phyloP scores from a whole-genome alignment of 1,140 invertebrate genomes.

The Pseudomyrmex dendroicus region DNA sequence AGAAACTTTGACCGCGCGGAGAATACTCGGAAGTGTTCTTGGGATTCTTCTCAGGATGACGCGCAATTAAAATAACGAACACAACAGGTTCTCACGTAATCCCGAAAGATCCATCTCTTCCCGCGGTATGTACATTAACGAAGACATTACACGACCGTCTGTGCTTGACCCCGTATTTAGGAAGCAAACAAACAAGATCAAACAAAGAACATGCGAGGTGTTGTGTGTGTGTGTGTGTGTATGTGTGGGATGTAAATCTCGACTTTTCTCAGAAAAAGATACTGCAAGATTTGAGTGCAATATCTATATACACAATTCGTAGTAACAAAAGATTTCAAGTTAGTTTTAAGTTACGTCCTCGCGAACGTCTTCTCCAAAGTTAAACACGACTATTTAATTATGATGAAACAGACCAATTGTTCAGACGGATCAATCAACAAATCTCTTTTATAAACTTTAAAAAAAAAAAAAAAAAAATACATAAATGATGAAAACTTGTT shows the following conservation, averaged over 20 bases:
- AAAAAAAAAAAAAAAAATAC: too few relatives aligned
- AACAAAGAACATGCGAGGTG: background rate
- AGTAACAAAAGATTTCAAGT: slow-evolving; percentile 14
- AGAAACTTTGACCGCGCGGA: slow-evolving; percentile 38
- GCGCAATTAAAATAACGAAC: slow-evolving; percentile 71
- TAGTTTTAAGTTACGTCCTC: background rate
- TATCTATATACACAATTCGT: background rate
- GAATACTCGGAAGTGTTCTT: slow-evolving; percentile 73
- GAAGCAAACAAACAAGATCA: background rate
- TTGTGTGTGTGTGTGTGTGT: background rate
- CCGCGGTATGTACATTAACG: slow-evolving; percentile 44
- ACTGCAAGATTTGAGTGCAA: background rate
- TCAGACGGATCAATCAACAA: too few relatives aligned
- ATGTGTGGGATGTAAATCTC: background rate
- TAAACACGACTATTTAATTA: background rate
- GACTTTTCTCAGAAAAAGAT: background rate
- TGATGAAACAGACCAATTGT: too few relatives aligned
- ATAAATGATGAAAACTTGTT: background rate
- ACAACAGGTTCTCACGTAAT: slow-evolving; percentile 59
- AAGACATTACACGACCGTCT: slow-evolving; percentile 29
- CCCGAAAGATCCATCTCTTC: slow-evolving; percentile 49
- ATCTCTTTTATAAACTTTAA: too few relatives aligned
- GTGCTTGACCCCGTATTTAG: slow-evolving; percentile 47
- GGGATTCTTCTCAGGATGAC: slow-evolving; percentile 73
- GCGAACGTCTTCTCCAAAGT: background rate